Conservation (phyloP, 2,113 vertebrate species). For the Lampris incognitus region DNA sequence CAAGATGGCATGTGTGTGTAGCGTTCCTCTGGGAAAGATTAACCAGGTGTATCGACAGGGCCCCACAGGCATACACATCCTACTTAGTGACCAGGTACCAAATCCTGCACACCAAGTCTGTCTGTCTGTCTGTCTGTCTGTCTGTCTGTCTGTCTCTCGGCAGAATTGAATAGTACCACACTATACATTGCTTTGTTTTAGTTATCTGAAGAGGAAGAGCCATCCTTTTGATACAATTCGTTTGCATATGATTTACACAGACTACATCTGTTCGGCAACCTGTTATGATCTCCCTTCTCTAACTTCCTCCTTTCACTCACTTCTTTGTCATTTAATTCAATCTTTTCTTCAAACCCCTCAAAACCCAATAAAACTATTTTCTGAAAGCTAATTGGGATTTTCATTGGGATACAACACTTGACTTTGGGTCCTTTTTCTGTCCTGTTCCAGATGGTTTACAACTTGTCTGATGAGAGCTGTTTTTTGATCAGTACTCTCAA, state of each 20-base stretch:
- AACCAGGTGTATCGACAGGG: conserved; percentile 96
- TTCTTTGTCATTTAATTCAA: not conserved
- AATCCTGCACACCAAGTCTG: not conserved
- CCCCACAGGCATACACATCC: conserved; percentile 93
- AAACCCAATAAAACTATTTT: not conserved
- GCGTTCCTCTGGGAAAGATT: conserved; percentile 90
- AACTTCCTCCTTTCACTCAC: not conserved
- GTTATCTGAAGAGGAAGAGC: conserved; percentile 11
- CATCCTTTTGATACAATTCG: not conserved
- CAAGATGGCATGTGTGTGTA: conserved; percentile 91
- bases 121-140: not conserved
- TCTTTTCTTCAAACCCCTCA: not conserved
- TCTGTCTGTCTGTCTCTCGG: not conserved
- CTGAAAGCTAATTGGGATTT: not conserved
- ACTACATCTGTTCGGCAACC: not conserved
- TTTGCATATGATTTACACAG: conserved; percentile 52
- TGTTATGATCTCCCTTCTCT: not conserved
- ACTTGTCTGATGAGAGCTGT: conserved; percentile 96
- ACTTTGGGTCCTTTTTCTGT: not conserved
- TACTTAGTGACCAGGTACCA: conserved; percentile 92
- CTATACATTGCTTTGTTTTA: not conserved
- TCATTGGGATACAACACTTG: not conserved
- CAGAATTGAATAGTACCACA: not conserved
- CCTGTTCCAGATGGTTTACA: conserved; percentile 92
- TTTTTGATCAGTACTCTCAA: conserved; percentile 95